phyloP scores from a whole-genome alignment of 2,888 invertebrate genomes.

The Campoplex nolae region DNA sequence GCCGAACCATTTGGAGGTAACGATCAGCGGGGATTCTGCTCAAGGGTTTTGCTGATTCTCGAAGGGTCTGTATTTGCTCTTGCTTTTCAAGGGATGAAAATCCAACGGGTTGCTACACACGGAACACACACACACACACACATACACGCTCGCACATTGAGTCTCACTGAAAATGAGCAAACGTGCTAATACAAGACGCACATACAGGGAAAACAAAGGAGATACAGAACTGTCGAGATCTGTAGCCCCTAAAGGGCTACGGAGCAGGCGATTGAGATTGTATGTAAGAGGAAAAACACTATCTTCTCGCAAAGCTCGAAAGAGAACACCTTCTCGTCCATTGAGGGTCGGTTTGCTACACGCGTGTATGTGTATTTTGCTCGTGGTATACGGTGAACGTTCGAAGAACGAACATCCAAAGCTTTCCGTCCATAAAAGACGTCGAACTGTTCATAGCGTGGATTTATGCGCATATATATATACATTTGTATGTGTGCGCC shows the following conservation, averaged over 20 bases:
- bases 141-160: background rate
- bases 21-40: conserved; percentile 31
- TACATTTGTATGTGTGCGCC: background rate
- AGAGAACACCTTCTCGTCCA: conserved; percentile 11
- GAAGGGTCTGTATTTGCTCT: conserved; percentile 40
- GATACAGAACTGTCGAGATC: conserved; percentile 17
- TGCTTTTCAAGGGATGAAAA: conserved; percentile 32
- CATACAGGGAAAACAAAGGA: conserved; percentile 34
- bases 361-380: background rate
- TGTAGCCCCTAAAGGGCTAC: conserved; percentile 20
- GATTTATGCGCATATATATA: background rate
- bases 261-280: conserved; percentile 30
- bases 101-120: conserved; percentile 10
- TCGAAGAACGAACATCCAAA: background rate
- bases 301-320: conserved; percentile 20
- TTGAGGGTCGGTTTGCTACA: background rate
- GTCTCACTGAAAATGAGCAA: background rate
- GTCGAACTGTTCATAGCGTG: background rate
- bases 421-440: background rate
- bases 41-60: conserved; percentile 50
- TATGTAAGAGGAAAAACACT: conserved; percentile 6
- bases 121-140: background rate
- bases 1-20: conserved; percentile 31
- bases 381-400: background rate
- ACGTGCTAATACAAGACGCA: background rate